Conservation (phyloP, 2,113 vertebrate genomes). For the Amphilophus citrinellus region DNA sequence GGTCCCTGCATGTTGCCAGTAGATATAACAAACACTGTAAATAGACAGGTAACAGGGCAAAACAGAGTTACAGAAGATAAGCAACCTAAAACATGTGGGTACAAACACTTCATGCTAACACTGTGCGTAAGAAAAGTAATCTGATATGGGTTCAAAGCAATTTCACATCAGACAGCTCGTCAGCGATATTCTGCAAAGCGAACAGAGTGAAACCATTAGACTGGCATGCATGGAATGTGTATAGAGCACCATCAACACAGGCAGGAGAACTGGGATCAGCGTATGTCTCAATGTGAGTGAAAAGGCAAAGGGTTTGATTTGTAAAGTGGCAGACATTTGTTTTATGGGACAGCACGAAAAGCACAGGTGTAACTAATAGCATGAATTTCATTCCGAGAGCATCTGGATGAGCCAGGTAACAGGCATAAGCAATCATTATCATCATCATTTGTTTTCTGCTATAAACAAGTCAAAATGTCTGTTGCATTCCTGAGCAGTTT, state of each 20-base stretch:
- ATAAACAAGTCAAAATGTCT: not conserved
- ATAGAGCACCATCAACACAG: slow-evolving; percentile 31
- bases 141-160: slow-evolving; percentile 14
- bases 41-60: slow-evolving; percentile 21
- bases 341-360: not conserved
- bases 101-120: not conserved
- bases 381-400: not conserved
- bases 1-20: slow-evolving; percentile 34
- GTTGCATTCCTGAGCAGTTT: not conserved
- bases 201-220: slow-evolving; percentile 49
- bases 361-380: not conserved
- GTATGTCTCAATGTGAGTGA: not conserved
- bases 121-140: slow-evolving; percentile 17
- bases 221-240: slow-evolving; percentile 74
- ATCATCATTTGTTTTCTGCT: not conserved
- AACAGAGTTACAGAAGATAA: slow-evolving; percentile 15
- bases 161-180: slow-evolving; percentile 21
- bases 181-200: not conserved
- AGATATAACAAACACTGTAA: slow-evolving; percentile 46
- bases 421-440: not conserved
- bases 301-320: not conserved
- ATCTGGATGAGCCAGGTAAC: not conserved
- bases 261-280: not conserved
- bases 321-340: not conserved
- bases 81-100: slow-evolving; percentile 12